These are phyloP conservation scores for Platyrinchus mystaceus DNA, from an alignment of 2,797 vertebrate species.

Conservation along the genomic window DNA sequence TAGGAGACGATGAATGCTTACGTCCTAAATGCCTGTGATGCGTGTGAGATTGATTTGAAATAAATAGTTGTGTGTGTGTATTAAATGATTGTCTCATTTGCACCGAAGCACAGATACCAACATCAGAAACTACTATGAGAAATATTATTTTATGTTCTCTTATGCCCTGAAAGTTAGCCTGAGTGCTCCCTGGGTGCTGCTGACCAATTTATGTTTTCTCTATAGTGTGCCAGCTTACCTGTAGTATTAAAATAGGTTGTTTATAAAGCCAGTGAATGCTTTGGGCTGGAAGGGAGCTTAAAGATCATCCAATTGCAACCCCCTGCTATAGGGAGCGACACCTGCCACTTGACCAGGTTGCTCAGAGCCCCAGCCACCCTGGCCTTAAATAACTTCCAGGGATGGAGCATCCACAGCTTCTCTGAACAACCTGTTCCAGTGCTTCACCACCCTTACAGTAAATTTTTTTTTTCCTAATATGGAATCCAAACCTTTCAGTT, in stretches of 20 bases:
- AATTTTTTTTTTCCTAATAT: neutral
- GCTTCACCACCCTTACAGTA: too few relatives aligned
- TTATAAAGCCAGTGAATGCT: neutral
- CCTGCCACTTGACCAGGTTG: fast-evolving
- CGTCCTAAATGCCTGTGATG: fast-evolving
- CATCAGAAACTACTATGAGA: fast-evolving
- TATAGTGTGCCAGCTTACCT: fast-evolving
- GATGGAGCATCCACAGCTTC: neutral
- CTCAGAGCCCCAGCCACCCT: neutral
- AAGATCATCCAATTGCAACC: fast-evolving
- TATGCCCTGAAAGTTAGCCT: neutral
- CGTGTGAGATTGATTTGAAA: neutral
- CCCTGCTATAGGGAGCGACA: fast-evolving
- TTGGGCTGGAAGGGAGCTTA: neutral
- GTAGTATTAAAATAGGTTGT: neutral
- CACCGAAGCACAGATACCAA: fast-evolving
- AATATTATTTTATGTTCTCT: fast-evolving
- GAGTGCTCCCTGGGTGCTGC: too few relatives aligned
- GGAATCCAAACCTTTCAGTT: neutral
- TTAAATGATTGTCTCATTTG: neutral
- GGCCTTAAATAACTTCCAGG: too few relatives aligned
- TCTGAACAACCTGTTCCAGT: neutral
- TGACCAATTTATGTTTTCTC: fast-evolving
- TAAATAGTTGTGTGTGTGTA: fast-evolving
- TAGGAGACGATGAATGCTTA: fast-evolving